Percentiles rank a stretch among this genome's conserved stretches.
These are phyloP conservation scores for Agriopis aurantiaria DNA, from an alignment of 2,888 invertebrate species.

Conservation along the genomic window DNA sequence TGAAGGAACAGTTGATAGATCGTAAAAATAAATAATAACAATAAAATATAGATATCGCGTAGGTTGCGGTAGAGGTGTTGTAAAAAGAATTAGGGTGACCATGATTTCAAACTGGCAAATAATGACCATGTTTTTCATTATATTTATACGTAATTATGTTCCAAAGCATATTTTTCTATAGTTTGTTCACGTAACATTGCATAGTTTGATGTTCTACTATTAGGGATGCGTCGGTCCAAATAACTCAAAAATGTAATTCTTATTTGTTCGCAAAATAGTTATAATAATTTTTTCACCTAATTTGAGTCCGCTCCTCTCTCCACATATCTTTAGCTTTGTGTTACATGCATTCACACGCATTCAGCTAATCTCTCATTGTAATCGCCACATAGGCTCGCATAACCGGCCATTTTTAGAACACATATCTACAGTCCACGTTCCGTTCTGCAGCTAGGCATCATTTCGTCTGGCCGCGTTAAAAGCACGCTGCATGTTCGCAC, in stretches of 20 bases:
- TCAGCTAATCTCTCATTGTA: slow-evolving; percentile 82
- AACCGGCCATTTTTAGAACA: slow-evolving; percentile 70
- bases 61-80: slow-evolving; percentile 32
- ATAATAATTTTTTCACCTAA: neutral
- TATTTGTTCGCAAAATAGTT: neutral
- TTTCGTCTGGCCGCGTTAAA: slow-evolving; percentile 84
- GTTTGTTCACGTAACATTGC: neutral
- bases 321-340: slow-evolving; percentile 72
- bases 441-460: slow-evolving; percentile 81
- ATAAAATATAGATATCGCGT: slow-evolving; percentile 39
- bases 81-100: slow-evolving; percentile 37
- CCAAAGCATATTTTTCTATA: neutral
- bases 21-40: slow-evolving; percentile 35
- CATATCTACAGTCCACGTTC: slow-evolving; percentile 72
- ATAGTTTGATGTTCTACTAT: neutral
- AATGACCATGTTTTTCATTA: neutral
- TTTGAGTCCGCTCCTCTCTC: slow-evolving; percentile 52
- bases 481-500: slow-evolving; percentile 86
- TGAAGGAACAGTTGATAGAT: slow-evolving; percentile 32
- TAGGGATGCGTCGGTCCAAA: neutral
- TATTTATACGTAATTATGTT: neutral
- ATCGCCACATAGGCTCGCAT: slow-evolving; percentile 77
- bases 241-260: neutral
- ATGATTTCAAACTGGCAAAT: slow-evolving; percentile 25
- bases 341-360: slow-evolving; percentile 84